Base-by-base conservation (phyloP, 2,113 vertebrate genomes). In the Mirza zaza region DNA sequence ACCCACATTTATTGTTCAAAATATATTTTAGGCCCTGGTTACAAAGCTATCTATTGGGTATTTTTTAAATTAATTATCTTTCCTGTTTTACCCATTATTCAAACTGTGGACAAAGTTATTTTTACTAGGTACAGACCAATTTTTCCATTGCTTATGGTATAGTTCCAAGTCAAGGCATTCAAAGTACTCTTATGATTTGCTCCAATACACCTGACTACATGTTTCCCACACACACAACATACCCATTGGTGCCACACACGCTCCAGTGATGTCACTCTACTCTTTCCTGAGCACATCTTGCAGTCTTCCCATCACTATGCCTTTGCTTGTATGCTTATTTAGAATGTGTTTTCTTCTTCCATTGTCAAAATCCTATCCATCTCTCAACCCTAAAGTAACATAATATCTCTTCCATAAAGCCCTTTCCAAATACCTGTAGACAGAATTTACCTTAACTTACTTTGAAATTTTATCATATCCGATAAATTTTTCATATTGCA, bases 181-280 rank as follows among this genome's bases (percentile, higher is more conserved):
- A 14, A 0, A 34, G 32, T 48, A 4, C 1, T 57, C 23, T 48
- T 87, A 48, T 2, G 5, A 25, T 27, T 34, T 73, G 21, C 67
- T 87, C 29, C 39, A 17, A 29, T 8, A 14, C 55, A 11, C 6
- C 8, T 9, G 8, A 4, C 1, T 23, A 50, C 12, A 3, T 5
- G 3, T 48, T 50, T 59, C 25, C 82, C 34, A 67, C 5, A 4
- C 34, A 67, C 3, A 2, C 20, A 39, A 5, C 32, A 29, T 1
- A 4, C 36, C 15, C 9, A 3, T 25, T 59, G 5, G 29, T 29
- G 10, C 15, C 34, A 8, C 8, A 20, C 6, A 2, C 3, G 0
- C n/a, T 29, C 21, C 13, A 77, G 21, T 3, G 48, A 42, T 1
- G 8, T 14, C 9, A 29, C 29, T 80, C 2, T 8, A 20, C 45